phyloP scores from a whole-genome alignment of 2,888 invertebrate genomes.

The Euspilapteryx auroguttella region DNA sequence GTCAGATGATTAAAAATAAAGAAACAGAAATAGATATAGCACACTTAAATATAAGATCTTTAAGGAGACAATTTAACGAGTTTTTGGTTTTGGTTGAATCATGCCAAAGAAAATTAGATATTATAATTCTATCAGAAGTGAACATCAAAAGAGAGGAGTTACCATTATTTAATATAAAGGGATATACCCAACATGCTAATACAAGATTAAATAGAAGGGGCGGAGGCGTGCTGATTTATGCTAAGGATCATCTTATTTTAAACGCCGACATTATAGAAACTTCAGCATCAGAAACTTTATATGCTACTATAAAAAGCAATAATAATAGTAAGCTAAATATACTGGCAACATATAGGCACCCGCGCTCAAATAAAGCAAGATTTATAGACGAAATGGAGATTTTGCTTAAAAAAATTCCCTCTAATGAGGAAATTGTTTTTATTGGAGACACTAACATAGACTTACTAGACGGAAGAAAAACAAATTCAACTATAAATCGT shows the following conservation, averaged over 20 bases:
- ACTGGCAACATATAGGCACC: background rate
- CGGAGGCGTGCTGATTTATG: conserved; percentile 1
- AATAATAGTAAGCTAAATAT: background rate
- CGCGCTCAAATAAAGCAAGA: background rate
- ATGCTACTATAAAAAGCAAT: background rate
- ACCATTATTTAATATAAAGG: background rate
- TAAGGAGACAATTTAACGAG: background rate
- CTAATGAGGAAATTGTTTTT: no score
- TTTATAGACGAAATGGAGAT: background rate
- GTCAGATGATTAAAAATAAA: background rate
- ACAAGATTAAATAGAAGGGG: background rate
- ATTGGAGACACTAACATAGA: no score
- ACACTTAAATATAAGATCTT: conserved; percentile 1
- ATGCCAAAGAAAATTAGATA: background rate
- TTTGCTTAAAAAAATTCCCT: background rate
- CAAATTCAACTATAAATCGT: no score
- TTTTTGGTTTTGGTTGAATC: background rate
- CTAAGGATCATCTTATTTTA: no score
- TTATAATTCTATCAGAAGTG: conserved; percentile 1
- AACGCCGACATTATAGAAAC: no score
- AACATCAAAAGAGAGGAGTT: conserved; percentile 1
- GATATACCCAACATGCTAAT: background rate
- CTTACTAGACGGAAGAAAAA: no score
- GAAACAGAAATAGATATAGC: background rate
- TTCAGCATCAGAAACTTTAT: background rate